These are phyloP conservation scores for Rhogogaster chlorosoma DNA, from an alignment of 2,888 invertebrate genomes.

Conservation along the genomic window DNA sequence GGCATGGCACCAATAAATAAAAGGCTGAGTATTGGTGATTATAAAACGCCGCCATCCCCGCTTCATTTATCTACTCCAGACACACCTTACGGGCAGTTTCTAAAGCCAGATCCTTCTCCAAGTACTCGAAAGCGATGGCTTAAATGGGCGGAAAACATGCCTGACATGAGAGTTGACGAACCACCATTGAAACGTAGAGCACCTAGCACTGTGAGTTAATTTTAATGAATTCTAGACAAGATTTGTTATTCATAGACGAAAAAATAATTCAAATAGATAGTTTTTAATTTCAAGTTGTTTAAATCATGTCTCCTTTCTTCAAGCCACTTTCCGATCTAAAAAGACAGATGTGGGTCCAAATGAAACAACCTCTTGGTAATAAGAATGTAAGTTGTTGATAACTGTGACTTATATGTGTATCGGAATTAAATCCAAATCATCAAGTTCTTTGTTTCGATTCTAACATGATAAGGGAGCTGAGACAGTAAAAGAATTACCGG, in stretches of 20 bases:
- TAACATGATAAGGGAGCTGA: neutral
- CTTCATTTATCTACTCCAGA: conserved; percentile 80
- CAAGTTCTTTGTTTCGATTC: neutral
- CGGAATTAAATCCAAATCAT: neutral
- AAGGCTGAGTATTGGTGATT: conserved; percentile 65
- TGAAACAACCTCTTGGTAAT: conserved; percentile 62
- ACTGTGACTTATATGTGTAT: neutral
- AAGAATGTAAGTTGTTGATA: conserved; percentile 59
- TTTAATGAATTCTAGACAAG: neutral
- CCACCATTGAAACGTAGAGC: conserved; percentile 69
- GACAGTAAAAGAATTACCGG: conserved; percentile 20
- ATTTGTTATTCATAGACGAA: neutral
- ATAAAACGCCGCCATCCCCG: conserved; percentile 75
- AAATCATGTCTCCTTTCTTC: conserved; percentile 12
- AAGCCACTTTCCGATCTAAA: conserved; percentile 76
- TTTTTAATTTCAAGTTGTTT: neutral
- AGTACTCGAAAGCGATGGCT: conserved; percentile 79
- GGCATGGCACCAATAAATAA: conserved; percentile 70
- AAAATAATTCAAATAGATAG: neutral
- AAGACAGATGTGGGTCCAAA: conserved; percentile 74
- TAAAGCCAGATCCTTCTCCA: conserved; percentile 79
- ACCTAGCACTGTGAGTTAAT: conserved; percentile 75
- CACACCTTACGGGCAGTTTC: conserved; percentile 80
- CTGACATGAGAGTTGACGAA: conserved; percentile 74
- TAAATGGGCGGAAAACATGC: conserved; percentile 78